Percentiles rank a stretch among this genome's conserved stretches.
Conservation (phyloP, 2,113 vertebrate species). For the Micromys minutus region DNA sequence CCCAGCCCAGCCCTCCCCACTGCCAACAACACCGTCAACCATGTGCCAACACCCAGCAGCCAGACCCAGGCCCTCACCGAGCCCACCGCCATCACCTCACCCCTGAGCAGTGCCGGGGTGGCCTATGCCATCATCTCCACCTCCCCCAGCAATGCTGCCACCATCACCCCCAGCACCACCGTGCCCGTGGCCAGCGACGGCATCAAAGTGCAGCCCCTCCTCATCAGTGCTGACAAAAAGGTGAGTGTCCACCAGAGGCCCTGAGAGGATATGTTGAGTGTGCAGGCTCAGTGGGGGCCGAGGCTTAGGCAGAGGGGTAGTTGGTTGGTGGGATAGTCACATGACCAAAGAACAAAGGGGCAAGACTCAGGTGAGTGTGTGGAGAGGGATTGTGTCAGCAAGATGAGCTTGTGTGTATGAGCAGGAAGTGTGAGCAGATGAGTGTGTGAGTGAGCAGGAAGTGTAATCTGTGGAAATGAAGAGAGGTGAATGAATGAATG, state of each 20-base stretch:
- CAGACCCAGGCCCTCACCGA: constrained; percentile 81
- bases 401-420: rapidly evolving
- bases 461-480: background rate
- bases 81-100: constrained; percentile 77
- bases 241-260: constrained; percentile 74
- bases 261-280: background rate
- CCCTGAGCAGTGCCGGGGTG: constrained; percentile 89
- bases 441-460: background rate
- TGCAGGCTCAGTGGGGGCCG: too few species aligned
- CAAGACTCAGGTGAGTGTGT: background rate
- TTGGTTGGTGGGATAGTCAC: rapidly evolving
- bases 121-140: constrained; percentile 97
- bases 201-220: constrained; percentile 92
- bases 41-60: constrained; percentile 85
- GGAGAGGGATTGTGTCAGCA: rapidly evolving
- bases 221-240: constrained; percentile 93
- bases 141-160: constrained; percentile 86
- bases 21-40: constrained; percentile 95
- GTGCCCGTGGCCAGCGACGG: constrained; percentile 90
- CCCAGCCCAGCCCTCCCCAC: constrained; percentile 94
- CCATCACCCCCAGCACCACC: constrained; percentile 81
- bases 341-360: background rate
- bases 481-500: background rate
- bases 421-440: background rate
- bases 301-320: background rate